These are phyloP conservation scores for Agonopterix alstromeriana DNA, from an alignment of 2,888 invertebrate genomes.

Conservation along the genomic window DNA sequence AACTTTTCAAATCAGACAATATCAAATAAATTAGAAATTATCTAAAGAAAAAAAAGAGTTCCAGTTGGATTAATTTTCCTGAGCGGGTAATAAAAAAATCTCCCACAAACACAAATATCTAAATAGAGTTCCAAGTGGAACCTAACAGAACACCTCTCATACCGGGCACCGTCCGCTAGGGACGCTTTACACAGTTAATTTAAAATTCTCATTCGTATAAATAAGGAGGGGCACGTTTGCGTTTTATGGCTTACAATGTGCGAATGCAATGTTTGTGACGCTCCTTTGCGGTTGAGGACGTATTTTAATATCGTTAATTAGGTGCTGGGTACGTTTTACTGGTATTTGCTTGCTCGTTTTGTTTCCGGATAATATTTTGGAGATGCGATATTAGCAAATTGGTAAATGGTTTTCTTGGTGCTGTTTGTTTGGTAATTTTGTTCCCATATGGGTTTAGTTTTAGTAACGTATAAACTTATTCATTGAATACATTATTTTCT, in stretches of 20 bases:
- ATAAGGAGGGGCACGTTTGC: slow-evolving; percentile 72
- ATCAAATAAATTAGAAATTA: too few relatives aligned
- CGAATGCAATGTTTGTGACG: slow-evolving; percentile 66
- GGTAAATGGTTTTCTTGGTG: too few relatives aligned
- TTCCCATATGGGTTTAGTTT: too few relatives aligned
- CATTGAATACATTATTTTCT: too few relatives aligned
- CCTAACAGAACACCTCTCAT: slow-evolving; percentile 25
- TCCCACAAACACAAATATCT: too few relatives aligned
- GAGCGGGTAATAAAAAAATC: too few relatives aligned
- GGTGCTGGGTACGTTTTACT: slow-evolving; percentile 52
- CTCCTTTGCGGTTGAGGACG: slow-evolving; percentile 63
- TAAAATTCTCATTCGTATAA: slow-evolving; percentile 75
- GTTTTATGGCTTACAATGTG: slow-evolving; percentile 73
- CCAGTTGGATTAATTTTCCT: too few relatives aligned
- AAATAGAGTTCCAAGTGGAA: slow-evolving; percentile 27
- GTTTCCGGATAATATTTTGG: slow-evolving; percentile 11
- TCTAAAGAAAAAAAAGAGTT: too few relatives aligned
- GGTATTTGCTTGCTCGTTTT: slow-evolving; percentile 32
- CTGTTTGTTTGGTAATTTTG: too few relatives aligned
- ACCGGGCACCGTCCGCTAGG: slow-evolving; percentile 43
- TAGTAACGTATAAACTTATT: too few relatives aligned
- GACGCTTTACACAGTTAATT: slow-evolving; percentile 73
- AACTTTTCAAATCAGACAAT: too few relatives aligned
- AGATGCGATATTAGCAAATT: too few relatives aligned
- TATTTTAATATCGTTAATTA: slow-evolving; percentile 77